Conservation (phyloP, 2,113 vertebrate species). For the Heterotis niloticus region DNA sequence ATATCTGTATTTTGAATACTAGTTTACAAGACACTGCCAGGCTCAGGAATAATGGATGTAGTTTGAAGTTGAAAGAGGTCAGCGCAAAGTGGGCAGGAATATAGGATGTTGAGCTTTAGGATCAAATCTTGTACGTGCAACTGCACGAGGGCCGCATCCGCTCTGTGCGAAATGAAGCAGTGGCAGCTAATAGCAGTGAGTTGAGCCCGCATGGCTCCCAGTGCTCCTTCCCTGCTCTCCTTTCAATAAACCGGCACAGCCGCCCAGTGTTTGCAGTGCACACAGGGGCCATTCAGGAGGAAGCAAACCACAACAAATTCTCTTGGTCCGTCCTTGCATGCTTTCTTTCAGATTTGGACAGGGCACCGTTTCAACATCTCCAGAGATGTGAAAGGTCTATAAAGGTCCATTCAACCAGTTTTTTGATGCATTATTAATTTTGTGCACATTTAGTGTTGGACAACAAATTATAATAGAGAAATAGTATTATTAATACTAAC, state of each 20-base stretch:
- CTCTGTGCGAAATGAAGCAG: not conserved
- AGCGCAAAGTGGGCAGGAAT: too few relatives aligned
- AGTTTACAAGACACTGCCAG: too few relatives aligned
- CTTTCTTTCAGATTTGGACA: not conserved
- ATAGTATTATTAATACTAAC: too few relatives aligned
- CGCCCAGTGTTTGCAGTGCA: constrained; percentile 33
- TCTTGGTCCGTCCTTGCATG: not conserved
- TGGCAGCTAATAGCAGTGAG: not conserved
- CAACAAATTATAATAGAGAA: not conserved
- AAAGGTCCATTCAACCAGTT: constrained; percentile 1
- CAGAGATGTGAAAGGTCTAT: not conserved
- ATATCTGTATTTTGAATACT: too few relatives aligned
- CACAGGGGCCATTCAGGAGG: constrained; percentile 36
- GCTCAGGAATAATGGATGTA: too few relatives aligned
- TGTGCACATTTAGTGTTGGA: not conserved
- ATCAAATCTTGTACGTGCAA: too few relatives aligned
- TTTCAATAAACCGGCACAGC: constrained; percentile 24
- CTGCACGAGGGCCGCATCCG: constrained; percentile 23
- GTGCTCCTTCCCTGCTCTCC: constrained; percentile 4
- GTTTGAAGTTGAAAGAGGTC: too few relatives aligned
- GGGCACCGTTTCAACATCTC: constrained; percentile 12
- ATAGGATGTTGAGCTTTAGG: too few relatives aligned
- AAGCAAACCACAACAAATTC: constrained; percentile 9
- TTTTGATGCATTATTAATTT: not conserved
- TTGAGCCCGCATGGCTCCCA: constrained; percentile 20